Percentiles rank a stretch among this genome's conserved stretches.
phyloP scores from a whole-genome alignment of 2,888 invertebrate species.

The Tuta absoluta region DNA sequence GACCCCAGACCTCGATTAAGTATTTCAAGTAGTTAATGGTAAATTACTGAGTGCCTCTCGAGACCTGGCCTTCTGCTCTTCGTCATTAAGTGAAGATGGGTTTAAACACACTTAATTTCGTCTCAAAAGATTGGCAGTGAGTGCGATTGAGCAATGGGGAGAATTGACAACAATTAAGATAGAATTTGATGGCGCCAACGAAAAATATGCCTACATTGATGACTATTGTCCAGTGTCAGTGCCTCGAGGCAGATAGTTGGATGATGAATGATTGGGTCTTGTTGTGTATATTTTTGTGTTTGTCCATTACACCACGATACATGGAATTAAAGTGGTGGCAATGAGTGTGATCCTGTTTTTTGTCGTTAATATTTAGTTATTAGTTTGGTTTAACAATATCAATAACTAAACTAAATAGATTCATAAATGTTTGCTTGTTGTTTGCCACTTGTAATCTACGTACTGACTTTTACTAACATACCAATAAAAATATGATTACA shows the following conservation, averaged over 20 bases:
- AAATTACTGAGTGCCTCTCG: conserved; percentile 6
- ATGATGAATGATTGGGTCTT: too few relatives aligned
- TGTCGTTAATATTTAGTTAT: neutral
- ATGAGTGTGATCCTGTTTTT: neutral
- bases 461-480: too few relatives aligned
- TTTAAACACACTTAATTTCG: conserved; percentile 23
- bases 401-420: too few relatives aligned
- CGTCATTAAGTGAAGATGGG: conserved; percentile 9
- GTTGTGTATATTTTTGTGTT: neutral
- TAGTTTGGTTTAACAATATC: too few relatives aligned
- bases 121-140: conserved; percentile 18
- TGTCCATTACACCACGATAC: too few relatives aligned
- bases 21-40: conserved; percentile 16
- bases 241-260: too few relatives aligned
- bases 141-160: conserved; percentile 20
- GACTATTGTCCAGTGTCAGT: too few relatives aligned
- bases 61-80: neutral
- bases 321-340: too few relatives aligned
- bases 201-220: neutral
- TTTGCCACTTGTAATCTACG: too few relatives aligned
- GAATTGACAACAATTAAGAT: neutral
- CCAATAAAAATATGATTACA: neutral
- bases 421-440: too few relatives aligned
- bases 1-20: conserved; percentile 19
- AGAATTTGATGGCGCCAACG: neutral